phyloP scores from a whole-genome alignment of 2,113 vertebrate genomes.

The Scalopus aquaticus region DNA sequence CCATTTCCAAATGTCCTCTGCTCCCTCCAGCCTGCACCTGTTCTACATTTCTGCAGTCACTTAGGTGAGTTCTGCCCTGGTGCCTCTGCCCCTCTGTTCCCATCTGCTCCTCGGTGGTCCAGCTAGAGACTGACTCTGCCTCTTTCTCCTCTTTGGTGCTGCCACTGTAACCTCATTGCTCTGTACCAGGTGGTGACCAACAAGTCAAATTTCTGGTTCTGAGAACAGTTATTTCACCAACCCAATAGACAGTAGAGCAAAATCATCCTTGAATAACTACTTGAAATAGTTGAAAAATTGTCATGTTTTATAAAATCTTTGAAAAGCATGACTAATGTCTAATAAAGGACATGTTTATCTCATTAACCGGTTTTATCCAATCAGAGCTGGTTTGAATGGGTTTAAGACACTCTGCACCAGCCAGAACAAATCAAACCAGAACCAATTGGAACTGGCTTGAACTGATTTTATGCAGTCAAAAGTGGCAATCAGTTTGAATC shows the following conservation, averaged over 20 bases:
- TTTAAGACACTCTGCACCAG: not conserved
- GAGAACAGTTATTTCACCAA: not conserved
- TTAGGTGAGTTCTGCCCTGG: not conserved
- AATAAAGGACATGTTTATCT: not conserved
- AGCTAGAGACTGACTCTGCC: not conserved
- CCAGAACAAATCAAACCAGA: no score
- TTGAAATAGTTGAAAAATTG: not conserved
- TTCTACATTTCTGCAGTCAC: not conserved
- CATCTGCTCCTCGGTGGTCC: not conserved
- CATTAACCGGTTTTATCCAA: not conserved
- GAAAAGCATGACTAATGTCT: not conserved
- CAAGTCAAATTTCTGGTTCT: not conserved
- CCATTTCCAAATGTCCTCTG: no score
- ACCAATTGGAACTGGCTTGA: no score
- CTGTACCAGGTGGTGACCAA: not conserved
- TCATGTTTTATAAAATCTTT: not conserved
- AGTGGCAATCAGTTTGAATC: no score
- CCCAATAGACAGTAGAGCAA: not conserved
- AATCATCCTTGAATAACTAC: not conserved
- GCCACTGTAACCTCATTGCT: not conserved
- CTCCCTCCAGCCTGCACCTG: no score
- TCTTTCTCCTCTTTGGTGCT: not conserved
- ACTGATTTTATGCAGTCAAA: no score
- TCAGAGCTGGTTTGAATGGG: not conserved
- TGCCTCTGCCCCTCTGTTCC: not conserved